phyloP scores from a whole-genome alignment of 2,888 invertebrate genomes.

The Lysandra coridon region DNA sequence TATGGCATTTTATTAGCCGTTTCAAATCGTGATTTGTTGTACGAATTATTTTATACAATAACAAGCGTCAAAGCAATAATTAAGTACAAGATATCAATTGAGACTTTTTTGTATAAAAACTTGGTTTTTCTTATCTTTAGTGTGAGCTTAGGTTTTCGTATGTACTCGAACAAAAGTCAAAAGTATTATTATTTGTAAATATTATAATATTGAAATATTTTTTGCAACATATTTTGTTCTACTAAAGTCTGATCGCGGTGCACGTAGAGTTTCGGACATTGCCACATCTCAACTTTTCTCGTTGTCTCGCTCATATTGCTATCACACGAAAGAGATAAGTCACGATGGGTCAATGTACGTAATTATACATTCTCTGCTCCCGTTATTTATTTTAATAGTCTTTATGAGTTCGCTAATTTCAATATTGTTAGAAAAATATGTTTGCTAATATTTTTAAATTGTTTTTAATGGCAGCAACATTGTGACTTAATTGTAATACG shows the following conservation, averaged over 20 bases:
- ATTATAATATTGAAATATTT: too few species aligned
- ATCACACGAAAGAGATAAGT: neutral
- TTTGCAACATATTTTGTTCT: too few species aligned
- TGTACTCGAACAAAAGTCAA: neutral
- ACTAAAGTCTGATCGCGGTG: too few species aligned
- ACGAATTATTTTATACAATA: neutral
- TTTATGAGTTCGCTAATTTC: neutral
- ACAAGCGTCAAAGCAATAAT: constrained; percentile 9
- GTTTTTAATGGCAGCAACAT: constrained; percentile 8
- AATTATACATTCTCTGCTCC: neutral
- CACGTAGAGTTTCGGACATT: neutral
- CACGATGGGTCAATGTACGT: neutral
- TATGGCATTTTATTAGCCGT: neutral
- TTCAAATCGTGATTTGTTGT: neutral
- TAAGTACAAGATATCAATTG: neutral
- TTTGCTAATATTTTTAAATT: neutral
- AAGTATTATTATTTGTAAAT: too few species aligned
- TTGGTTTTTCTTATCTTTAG: neutral
- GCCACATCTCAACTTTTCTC: neutral
- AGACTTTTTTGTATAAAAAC: neutral
- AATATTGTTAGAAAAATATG: neutral
- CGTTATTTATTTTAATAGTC: neutral
- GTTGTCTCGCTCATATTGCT: neutral
- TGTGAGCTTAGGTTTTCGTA: neutral
- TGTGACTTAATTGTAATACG: constrained; percentile 8